These are phyloP conservation scores for Diachasmimorpha longicaudata DNA, from an alignment of 1,140 invertebrate species.

Conservation along the genomic window DNA sequence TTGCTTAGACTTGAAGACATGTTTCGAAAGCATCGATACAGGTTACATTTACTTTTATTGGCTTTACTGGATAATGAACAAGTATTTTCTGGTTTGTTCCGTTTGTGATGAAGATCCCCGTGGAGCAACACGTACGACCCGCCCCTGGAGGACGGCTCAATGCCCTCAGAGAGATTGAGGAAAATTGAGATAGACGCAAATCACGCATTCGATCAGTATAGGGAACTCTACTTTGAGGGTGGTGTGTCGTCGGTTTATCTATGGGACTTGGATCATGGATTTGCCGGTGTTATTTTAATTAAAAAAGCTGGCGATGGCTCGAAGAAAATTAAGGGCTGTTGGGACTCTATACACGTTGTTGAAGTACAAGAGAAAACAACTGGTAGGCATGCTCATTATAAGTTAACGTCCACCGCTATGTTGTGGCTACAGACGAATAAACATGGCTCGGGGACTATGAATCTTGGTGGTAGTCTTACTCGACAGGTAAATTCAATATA, in stretches of 20 bases:
- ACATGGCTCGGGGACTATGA: conserved; percentile 96
- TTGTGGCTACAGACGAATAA: conserved; percentile 99
- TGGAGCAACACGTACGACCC: conserved; percentile 99
- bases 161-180: conserved; percentile 95
- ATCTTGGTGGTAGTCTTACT: conserved; percentile 96
- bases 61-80: background rate
- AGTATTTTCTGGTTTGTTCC: no score
- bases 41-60: no score
- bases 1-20: no score
- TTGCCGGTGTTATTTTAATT: conserved; percentile 98
- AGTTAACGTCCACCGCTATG: conserved; percentile 99
- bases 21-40: no score
- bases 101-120: conserved; percentile 76
- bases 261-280: conserved; percentile 99
- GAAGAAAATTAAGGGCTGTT: conserved; percentile 98
- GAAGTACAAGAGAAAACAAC: conserved; percentile 97
- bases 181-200: conserved; percentile 98
- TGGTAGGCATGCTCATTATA: conserved; percentile 95
- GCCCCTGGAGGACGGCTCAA: conserved; percentile 95
- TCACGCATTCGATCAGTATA: conserved; percentile 97
- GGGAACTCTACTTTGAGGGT: conserved; percentile 99
- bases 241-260: conserved; percentile 99
- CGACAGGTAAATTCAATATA: conserved; percentile 76
- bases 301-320: conserved; percentile 98
- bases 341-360: conserved; percentile 99